These are phyloP conservation scores for Nomia melanderi DNA, from an alignment of 1,140 invertebrate species.

Conservation along the genomic window DNA sequence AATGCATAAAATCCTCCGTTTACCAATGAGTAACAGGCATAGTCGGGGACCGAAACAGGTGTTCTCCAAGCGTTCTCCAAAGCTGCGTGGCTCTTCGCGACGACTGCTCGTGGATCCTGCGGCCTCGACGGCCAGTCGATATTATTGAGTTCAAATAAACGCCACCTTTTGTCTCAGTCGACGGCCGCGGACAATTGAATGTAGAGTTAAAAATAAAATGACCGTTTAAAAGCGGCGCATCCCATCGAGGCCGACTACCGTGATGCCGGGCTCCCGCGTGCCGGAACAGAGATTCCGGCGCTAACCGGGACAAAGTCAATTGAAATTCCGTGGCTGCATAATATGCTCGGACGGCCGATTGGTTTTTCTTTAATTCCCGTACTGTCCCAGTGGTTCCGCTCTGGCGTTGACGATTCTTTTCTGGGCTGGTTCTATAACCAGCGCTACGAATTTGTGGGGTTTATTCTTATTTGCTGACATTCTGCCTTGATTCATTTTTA, in stretches of 20 bases:
- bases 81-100: constrained; percentile 21
- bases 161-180: constrained; percentile 41
- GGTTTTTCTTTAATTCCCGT: constrained; percentile 40
- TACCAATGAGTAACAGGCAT: too few relatives aligned
- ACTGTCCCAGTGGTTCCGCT: constrained; percentile 20
- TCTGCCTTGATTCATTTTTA: too few relatives aligned
- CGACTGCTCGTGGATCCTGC: constrained; percentile 4
- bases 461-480: too few relatives aligned
- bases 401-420: constrained; percentile 17
- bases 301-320: constrained; percentile 48
- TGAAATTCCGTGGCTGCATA: constrained; percentile 41
- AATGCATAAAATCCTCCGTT: too few relatives aligned
- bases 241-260: constrained; percentile 45
- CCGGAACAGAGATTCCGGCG: constrained; percentile 45
- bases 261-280: constrained; percentile 27
- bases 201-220: constrained; percentile 64
- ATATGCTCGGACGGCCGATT: constrained; percentile 26
- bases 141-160: constrained; percentile 58
- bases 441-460: not conserved
- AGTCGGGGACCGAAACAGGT: too few relatives aligned
- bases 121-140: constrained; percentile 42
- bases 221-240: constrained; percentile 52
- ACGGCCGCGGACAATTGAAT: constrained; percentile 25
- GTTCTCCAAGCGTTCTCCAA: constrained; percentile 5
- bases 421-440: constrained; percentile 11